Base-by-base conservation (phyloP, 2,113 vertebrate species). In the Protobothrops mucrosquamatus region DNA sequence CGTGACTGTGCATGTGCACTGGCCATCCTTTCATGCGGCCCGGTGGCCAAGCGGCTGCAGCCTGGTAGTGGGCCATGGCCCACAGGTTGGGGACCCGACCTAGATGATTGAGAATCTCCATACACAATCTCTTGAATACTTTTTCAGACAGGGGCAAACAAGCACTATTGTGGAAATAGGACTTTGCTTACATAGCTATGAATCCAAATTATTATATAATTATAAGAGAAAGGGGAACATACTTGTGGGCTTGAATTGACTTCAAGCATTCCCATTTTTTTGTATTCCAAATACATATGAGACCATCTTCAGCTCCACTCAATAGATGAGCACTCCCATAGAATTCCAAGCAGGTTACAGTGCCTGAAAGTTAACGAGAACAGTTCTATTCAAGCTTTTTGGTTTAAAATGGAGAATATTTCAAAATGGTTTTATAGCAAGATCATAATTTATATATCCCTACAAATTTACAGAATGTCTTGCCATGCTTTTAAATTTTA, bases 201-300 rank as follows among this genome's bases (percentile, higher is more conserved):
- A 10, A 51, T 51, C 9, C 26, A 87, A 87, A 12, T n/a, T 34
- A 52, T 26, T 54, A 26, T 24, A 52, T 7, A 51, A 43, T 55
- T 26, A 43, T 18, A 59, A 88, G 14, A 91, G 2, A 48, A 43
- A 11, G 46, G 23, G 48, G 39, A 89, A 34, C 92, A 81, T 96
- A 99, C 99, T 98, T 98, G 96, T 99, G 99, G n/a, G 99, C 99
- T 96, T 96, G 98, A 93, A 99, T 98, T 55, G 98, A 98, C 96
- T 99, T 99, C 89, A 99, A 96, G 92, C 99, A 99, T 88, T 99
- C 99, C 99, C 99, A 99, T 93, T 97, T 99, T 97, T 98, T 99
- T 0, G 98, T 98, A 94, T 98, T 98, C 99, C 99, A 99, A 91
- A 99, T 98, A 96, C 99, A 99, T 64, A 99, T 95, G 8, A 99